These are phyloP conservation scores for Phymatocera aterrima DNA, from an alignment of 2,888 invertebrate genomes.

Conservation along the genomic window DNA sequence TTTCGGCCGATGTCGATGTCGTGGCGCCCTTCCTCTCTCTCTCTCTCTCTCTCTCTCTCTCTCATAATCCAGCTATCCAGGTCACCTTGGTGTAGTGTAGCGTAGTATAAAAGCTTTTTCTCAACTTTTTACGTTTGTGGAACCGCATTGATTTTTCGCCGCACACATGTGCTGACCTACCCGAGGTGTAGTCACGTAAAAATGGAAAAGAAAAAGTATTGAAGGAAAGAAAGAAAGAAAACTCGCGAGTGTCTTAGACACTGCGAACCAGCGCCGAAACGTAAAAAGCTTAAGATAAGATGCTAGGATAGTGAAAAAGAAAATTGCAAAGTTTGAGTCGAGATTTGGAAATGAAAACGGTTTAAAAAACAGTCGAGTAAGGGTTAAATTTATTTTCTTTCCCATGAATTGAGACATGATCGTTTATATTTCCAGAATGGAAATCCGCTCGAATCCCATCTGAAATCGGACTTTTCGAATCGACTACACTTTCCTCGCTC, in stretches of 20 bases:
- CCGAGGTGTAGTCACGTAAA: not conserved
- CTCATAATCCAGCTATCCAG: not conserved
- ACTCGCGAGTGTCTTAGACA: not conserved
- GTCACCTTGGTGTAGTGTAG: conserved; percentile 26
- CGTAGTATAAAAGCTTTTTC: conserved; percentile 28
- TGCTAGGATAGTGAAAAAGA: not conserved
- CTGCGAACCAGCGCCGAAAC: not conserved
- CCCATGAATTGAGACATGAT: conserved; percentile 65
- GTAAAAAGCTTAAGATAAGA: too few relatives aligned
- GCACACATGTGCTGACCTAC: not conserved
- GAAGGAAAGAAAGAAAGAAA: not conserved
- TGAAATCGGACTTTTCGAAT: conserved; percentile 47
- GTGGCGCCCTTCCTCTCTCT: not conserved
- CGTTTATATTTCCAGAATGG: conserved; percentile 66
- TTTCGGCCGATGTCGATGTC: not conserved
- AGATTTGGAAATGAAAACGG: conserved; percentile 49
- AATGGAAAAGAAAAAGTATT: not conserved
- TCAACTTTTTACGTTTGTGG: conserved; percentile 19
- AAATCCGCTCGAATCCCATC: conserved; percentile 57
- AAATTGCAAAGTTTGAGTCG: not conserved
- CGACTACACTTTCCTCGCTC: conserved; percentile 46
- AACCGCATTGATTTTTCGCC: conserved; percentile 22
- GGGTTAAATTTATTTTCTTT: conserved; percentile 66
- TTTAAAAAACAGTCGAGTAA: conserved; percentile 53
- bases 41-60: not conserved